phyloP scores from a whole-genome alignment of 2,113 vertebrate species.

The Microcebus ravelobensis region DNA sequence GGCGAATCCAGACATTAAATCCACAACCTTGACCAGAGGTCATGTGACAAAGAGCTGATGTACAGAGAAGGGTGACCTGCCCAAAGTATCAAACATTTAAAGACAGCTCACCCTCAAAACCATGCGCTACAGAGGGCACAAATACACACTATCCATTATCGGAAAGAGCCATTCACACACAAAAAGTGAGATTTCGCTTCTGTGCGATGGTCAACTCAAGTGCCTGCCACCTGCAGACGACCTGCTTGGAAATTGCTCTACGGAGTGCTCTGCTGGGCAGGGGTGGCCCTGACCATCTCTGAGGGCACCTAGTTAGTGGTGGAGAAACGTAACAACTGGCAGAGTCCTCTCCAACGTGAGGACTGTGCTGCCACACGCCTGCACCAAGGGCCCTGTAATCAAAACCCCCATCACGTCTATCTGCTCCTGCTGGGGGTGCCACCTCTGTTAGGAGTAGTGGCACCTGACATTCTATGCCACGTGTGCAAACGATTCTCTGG shows the following conservation, averaged over 20 bases:
- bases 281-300: neutral
- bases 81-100: neutral
- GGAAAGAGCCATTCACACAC: neutral
- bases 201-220: neutral
- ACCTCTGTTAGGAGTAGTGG: neutral
- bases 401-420: neutral
- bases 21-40: no score
- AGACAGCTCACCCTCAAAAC: neutral
- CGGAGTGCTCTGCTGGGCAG: neutral
- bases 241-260: neutral
- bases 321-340: no score
- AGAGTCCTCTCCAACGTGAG: accelerated
- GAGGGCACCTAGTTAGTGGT: accelerated
- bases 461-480: accelerated
- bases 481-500: neutral
- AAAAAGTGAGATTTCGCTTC: neutral
- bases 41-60: neutral
- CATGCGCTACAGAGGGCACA: neutral
- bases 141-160: accelerated
- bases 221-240: neutral
- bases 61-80: neutral
- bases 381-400: neutral
- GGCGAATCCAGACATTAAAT: neutral
- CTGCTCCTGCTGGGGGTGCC: neutral
- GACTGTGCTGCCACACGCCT: neutral